These are phyloP conservation scores for Hippolais icterina DNA, from an alignment of 2,113 vertebrate genomes.

Conservation along the genomic window DNA sequence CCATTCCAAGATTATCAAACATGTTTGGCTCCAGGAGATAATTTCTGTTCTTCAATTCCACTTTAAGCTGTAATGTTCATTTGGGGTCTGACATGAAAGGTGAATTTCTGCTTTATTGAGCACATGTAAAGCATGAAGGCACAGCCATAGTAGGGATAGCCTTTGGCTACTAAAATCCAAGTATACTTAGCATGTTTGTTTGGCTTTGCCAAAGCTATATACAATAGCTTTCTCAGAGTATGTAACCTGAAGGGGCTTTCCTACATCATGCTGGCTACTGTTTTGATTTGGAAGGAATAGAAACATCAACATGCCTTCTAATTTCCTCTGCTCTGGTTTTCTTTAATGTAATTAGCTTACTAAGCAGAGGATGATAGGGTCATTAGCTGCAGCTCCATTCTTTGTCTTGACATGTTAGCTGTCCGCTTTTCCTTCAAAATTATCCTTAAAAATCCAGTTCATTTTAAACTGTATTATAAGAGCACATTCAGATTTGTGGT, in stretches of 20 bases:
- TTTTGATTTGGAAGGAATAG: conserved; percentile 36
- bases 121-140: background rate
- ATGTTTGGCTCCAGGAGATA: rapidly evolving
- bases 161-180: background rate
- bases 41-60: background rate
- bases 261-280: background rate
- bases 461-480: background rate
- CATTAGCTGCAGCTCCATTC: conserved; percentile 1
- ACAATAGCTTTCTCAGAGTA: background rate
- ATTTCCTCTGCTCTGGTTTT: conserved; percentile 49
- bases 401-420: conserved; percentile 17
- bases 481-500: background rate
- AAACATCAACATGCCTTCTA: conserved; percentile 31
- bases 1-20: background rate
- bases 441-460: background rate
- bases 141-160: background rate
- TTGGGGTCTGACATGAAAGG: background rate
- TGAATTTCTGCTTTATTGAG: background rate
- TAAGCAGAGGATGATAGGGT: conserved; percentile 9
- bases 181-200: background rate
- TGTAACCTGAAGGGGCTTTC: conserved; percentile 20
- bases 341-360: conserved; percentile 20
- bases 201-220: background rate
- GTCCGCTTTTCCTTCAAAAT: background rate
- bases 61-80: background rate